A percentile compares a stretch with the other conserved stretches of the same genome.
Conservation (phyloP, 2,113 vertebrate genomes). For the Urocitellus parryii region DNA sequence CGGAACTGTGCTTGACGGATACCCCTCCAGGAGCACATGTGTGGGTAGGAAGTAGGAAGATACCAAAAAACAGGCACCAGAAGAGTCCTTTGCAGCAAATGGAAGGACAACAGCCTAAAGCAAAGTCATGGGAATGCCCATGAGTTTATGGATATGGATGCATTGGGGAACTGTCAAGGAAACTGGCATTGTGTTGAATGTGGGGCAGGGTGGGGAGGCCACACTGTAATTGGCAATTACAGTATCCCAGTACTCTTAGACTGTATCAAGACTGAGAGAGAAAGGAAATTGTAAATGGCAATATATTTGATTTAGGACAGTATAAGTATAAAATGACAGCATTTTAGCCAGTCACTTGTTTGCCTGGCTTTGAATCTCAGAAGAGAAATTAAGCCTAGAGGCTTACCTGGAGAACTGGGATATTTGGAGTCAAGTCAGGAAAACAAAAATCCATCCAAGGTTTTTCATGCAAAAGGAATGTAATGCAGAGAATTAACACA, state of each 20-base stretch:
- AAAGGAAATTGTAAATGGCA: neutral
- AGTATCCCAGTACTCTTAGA: neutral
- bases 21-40: neutral
- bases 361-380: neutral
- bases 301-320: no score
- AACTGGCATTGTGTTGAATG: fast-evolving
- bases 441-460: neutral
- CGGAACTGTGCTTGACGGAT: neutral
- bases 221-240: neutral
- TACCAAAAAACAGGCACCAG: neutral
- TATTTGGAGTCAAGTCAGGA: neutral
- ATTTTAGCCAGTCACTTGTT: no score
- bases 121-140: neutral
- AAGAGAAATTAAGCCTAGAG: neutral
- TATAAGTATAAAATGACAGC: neutral
- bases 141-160: neutral
- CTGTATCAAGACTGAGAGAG: neutral
- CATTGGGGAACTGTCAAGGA: fast-evolving
- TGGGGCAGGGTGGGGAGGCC: neutral
- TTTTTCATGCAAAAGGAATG: neutral
- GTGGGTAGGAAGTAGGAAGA: neutral
- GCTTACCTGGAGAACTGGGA: neutral
- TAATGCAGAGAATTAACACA: neutral
- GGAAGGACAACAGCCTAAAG: neutral
- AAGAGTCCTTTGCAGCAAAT: neutral